phyloP scores from a whole-genome alignment of 2,797 vertebrate genomes.

The Alauda arvensis region DNA sequence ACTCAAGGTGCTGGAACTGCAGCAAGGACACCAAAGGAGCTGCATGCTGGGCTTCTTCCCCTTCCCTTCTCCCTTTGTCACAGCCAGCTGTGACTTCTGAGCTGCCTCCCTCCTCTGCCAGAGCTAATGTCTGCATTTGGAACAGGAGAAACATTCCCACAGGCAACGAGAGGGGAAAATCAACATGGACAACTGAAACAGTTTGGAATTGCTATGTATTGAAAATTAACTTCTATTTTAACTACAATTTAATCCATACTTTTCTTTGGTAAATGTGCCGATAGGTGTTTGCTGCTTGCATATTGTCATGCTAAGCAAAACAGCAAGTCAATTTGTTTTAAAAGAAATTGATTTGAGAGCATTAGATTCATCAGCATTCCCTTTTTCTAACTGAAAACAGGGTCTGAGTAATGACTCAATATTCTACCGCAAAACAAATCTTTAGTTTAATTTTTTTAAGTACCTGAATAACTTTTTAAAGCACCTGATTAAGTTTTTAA shows the following conservation, averaged over 20 bases:
- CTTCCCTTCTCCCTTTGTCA: not conserved
- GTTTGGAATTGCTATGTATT: not conserved
- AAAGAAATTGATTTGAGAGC: conserved; percentile 14
- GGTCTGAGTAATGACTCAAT: not conserved
- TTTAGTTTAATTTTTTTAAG: not conserved
- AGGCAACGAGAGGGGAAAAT: not conserved
- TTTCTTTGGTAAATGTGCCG: conserved; percentile 7
- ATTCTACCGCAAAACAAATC: not conserved
- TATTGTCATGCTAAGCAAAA: conserved; percentile 20
- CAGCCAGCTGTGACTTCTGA: rapidly evolving
- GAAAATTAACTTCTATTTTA: conserved; percentile 25
- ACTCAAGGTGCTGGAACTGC: not conserved
- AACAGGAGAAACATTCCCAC: not conserved
- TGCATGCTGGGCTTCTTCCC: not conserved
- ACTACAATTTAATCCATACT: conserved; percentile 24
- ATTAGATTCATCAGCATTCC: not conserved
- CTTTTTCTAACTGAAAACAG: not conserved
- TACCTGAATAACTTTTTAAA: not conserved
- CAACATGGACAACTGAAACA: not conserved
- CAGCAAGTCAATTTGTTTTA: conserved; percentile 19
- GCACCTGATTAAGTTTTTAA: not conserved
- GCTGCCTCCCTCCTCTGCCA: not conserved
- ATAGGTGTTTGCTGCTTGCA: not conserved
- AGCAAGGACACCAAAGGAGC: not conserved
- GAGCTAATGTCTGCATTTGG: not conserved